A percentile compares a stretch with the other conserved stretches of the same genome.
Conservation (phyloP, 2,113 vertebrate species). For the Mormyrus iriodes region DNA sequence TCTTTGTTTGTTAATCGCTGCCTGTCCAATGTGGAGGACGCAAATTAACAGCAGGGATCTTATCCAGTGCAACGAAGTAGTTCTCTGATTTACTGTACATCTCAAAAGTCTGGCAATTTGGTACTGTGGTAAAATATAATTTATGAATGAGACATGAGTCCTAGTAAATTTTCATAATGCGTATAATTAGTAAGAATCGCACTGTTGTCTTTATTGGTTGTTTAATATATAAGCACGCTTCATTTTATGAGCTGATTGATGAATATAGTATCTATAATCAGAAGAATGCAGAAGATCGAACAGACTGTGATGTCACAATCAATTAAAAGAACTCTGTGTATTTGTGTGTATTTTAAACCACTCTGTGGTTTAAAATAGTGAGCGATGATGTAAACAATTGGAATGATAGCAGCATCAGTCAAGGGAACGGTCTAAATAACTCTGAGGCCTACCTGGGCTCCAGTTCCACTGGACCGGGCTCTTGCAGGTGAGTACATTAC, state of each 20-base stretch:
- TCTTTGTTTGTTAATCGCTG: neutral
- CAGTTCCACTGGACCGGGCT: neutral
- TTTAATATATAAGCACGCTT: neutral
- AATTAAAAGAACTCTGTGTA: neutral
- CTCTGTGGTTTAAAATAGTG: neutral
- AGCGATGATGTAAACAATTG: neutral
- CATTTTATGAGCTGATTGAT: neutral
- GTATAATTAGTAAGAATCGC: neutral
- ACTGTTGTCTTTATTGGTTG: neutral
- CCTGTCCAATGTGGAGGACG: too few relatives aligned
- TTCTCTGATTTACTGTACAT: neutral
- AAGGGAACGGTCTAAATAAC: neutral
- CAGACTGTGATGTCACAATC: neutral
- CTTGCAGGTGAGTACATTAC: constrained; percentile 17
- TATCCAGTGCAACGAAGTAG: neutral
- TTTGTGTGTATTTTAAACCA: too few relatives aligned
- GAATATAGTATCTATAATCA: neutral
- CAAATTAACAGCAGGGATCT: neutral
- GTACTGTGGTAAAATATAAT: neutral
- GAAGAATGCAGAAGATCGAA: neutral
- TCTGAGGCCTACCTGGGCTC: neutral
- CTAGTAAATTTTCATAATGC: neutral
- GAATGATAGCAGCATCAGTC: neutral
- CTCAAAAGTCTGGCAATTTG: neutral
- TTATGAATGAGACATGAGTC: neutral